Evolutionary conservation across 2,797 vertebrate species (phyloP), one percentile per base, ranked within the genome.

Genomic region (Masticophis lateralis): DNA sequence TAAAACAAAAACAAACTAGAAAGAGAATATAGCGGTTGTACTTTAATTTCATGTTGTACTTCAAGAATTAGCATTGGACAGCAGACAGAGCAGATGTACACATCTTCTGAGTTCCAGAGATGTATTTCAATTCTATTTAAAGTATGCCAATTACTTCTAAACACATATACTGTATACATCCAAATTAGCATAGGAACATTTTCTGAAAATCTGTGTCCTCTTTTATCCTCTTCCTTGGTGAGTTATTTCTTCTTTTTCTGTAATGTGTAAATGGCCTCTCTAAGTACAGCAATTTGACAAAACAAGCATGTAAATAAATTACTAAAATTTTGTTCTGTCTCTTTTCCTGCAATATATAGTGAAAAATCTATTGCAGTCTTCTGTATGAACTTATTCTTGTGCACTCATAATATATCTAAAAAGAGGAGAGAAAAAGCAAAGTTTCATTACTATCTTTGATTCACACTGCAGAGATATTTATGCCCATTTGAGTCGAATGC

Each of bases 21-120:
- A 83, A 47, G 37, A 83, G 43, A 47, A 47, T 83, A 25, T 25
- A 25, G 43, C 0, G 20, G 4, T 47, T 47, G 43, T 83, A 83
- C 79, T 83, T 47, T 83, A 83, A 47, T 83, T 83, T 47, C 22
- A 47, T 83, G 79, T 95, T 92, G 96, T 95, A 94, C 93, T 92
- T 94, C 94, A 95, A 47, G 43, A 83, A 83, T 83, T 47, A 83
- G 74, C 74, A 83, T 83, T 83, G 74, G 74, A 47, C 74, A 83
- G 37, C 37, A 83, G 74, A 83, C 43, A 83, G 74, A 83, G 37
- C 37, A 83, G 74, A 83, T 83, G 43, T 47, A 83, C 20, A 25
- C 74, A 83, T 25, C 74, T 25, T 47, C 37, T 83, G 43, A 83
- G 74, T 25, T 83, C 22, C 20, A 47, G 43, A 83, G 74, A 83